These are phyloP conservation scores for Smittia aterrima DNA, from an alignment of 2,888 invertebrate species.

Conservation along the genomic window DNA sequence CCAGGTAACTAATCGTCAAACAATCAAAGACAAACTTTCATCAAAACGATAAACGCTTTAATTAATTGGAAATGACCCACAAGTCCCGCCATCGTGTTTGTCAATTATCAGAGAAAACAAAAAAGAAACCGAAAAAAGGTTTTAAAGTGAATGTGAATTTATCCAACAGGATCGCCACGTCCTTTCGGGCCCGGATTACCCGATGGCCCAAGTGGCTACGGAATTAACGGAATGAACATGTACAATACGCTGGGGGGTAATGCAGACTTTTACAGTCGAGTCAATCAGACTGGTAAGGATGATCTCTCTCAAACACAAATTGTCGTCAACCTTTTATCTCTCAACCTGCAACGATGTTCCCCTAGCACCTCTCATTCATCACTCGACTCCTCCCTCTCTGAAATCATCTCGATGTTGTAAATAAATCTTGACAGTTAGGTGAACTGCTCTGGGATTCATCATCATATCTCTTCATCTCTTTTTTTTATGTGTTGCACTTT, in stretches of 20 bases:
- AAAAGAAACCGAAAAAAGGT: background rate
- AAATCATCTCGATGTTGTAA: constrained; percentile 15
- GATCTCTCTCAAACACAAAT: constrained; percentile 26
- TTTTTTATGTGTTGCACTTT: background rate
- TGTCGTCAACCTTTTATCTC: constrained; percentile 33
- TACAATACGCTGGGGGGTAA: constrained; percentile 50
- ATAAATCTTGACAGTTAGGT: background rate
- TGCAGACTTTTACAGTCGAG: constrained; percentile 53
- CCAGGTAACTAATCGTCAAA: constrained; percentile 48
- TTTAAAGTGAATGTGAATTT: constrained; percentile 24
- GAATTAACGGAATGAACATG: constrained; percentile 46
- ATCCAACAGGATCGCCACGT: constrained; percentile 53
- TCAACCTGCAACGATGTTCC: constrained; percentile 18
- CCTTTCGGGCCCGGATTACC: constrained; percentile 49
- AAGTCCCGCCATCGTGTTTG: constrained; percentile 1
- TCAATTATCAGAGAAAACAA: background rate
- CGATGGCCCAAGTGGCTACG: constrained; percentile 50
- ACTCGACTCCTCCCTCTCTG: background rate
- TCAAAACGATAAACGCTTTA: constrained; percentile 19
- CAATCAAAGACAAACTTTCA: background rate
- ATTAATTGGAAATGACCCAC: constrained; percentile 4
- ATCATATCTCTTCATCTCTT: too few relatives aligned
- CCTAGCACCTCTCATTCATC: background rate
- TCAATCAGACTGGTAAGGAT: constrained; percentile 53
- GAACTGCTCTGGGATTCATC: too few relatives aligned